Base-by-base conservation (phyloP, 2,797 vertebrate genomes). In the Gambusia yucatana region DNA sequence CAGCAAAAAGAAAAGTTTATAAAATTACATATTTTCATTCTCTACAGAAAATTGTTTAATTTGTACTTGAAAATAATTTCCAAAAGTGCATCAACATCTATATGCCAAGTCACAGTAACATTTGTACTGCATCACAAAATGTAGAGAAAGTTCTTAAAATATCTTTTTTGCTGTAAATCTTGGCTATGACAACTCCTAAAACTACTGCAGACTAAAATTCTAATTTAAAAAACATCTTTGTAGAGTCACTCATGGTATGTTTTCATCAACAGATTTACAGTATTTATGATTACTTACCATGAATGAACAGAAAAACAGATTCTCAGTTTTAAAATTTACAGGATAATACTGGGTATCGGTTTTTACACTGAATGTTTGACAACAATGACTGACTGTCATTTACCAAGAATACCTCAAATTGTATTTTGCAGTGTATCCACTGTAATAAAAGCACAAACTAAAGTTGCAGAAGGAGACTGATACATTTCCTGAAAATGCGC, bases 401-500 rank as follows among this genome's bases (percentile, higher is more conserved):
- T 63, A 33, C 57, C 57, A 16, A 30, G 30, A 61, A 61, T 7
- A 33, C 57, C 57, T 14, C 57, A 33, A 61, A 61, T 5, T 61
- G 9, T 30, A 1, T 30, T 59, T 14, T 59, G n/a, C 13, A 33
- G 13, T 61, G 30, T 63, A 73, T 61, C 5, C 11, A 65, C 41
- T 28, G 46, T 6, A 36, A 50, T 5, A 76, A 52, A 0, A 14
- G 4, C 13, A 76, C 0, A 76, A 44, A 76, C 36, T 52, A n/a
- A 6, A 86, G 46, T 72, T 25, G 4, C 4, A 6, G 16, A 74
- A 65, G 33, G n/a, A 72, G 0, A 3, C 9, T 50, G 52, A 84
- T 20, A 52, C 20, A 74, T 73, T 79, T 72, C 63, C 36, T 43
- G 36, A 71, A 48, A 55, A 61, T 22, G 36, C 16, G 78, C 14